Evolutionary conservation across 1,140 invertebrate species (phyloP).

Genomic region (Euura lappo): DNA sequence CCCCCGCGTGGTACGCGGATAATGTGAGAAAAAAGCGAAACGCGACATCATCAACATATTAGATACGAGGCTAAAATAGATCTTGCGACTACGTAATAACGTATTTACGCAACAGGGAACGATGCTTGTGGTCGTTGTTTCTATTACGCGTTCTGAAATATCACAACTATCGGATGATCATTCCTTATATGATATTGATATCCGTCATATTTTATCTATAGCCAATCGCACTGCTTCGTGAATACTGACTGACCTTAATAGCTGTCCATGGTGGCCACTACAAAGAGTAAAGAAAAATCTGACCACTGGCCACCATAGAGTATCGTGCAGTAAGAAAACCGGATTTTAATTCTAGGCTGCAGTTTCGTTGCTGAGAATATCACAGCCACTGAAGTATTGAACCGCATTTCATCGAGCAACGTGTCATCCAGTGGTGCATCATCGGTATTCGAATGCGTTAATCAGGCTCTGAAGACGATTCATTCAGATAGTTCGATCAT

Average conservation of each 20-base stretch:
- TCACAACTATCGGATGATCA: no score
- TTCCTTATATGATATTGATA: no score
- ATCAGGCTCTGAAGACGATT: background rate
- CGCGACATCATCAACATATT: background rate
- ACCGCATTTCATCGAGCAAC: background rate
- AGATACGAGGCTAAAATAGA: background rate
- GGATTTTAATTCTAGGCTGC: no score
- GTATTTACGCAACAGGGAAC: background rate
- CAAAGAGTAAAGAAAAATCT: no score
- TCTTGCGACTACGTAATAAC: background rate
- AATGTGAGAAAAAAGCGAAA: background rate
- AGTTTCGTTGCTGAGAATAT: no score
- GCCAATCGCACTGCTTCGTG: no score
- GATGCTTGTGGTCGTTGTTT: background rate
- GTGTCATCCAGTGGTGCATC: background rate
- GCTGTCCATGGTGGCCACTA: no score
- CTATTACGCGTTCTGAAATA: background rate
- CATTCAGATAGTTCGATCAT: background rate
- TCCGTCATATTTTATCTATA: no score
- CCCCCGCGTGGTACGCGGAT: background rate
- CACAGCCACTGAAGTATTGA: background rate
- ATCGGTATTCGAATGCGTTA: background rate
- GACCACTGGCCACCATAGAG: no score
- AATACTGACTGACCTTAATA: no score
- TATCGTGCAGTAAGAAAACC: no score